These are phyloP conservation scores for Phaethon lepturus DNA, from an alignment of 2,113 vertebrate species.

Conservation along the genomic window DNA sequence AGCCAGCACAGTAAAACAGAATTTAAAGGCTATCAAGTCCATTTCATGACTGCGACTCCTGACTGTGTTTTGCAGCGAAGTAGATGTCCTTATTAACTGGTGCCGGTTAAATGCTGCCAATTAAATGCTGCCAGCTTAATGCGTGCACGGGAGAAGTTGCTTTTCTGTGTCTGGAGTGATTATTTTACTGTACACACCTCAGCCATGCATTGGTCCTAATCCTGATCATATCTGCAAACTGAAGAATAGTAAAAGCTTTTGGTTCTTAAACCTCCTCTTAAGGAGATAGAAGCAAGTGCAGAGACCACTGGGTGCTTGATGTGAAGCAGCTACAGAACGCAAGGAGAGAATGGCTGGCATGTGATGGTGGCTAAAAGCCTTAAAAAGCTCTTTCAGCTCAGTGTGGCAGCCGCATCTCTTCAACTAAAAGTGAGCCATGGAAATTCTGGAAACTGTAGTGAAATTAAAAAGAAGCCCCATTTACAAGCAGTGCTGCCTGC, in stretches of 20 bases:
- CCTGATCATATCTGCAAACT: not conserved
- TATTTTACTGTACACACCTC: not conserved
- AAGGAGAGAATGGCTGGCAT: not conserved
- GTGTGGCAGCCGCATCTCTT: not conserved
- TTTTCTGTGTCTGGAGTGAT: not conserved
- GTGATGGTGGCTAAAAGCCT: not conserved
- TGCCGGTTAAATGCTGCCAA: conserved; percentile 65
- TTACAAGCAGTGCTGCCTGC: not conserved
- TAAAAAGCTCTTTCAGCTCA: conserved; percentile 21
- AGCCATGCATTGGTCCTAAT: not conserved
- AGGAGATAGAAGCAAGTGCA: not conserved
- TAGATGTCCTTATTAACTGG: conserved; percentile 62
- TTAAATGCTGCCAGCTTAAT: conserved; percentile 44
- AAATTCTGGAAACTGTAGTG: not conserved
- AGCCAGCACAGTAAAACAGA: conserved; percentile 67
- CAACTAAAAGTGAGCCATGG: not conserved
- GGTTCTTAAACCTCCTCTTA: not conserved
- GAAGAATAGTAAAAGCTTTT: not conserved
- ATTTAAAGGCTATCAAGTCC: conserved; percentile 60
- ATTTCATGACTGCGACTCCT: conserved; percentile 24
- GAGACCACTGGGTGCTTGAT: not conserved
- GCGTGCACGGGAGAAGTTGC: not conserved
- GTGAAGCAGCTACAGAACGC: not conserved
- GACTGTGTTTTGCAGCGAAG: conserved; percentile 58
- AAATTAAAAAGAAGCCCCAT: not conserved